Evolutionary conservation across 35 echinoderm and acorn worm species (phyloP).

Genomic region (Lytechinus pictus): DNA sequence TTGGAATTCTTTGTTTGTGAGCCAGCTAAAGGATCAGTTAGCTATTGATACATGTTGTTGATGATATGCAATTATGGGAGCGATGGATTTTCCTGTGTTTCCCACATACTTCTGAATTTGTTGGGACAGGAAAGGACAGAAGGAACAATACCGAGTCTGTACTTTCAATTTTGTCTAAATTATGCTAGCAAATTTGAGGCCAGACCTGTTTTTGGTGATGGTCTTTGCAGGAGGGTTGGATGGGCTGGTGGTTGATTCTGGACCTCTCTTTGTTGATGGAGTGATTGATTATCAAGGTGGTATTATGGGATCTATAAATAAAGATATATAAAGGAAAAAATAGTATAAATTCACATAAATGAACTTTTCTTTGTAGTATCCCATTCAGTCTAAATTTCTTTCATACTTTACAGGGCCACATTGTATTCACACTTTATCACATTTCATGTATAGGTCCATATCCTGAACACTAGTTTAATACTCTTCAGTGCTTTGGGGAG

Average conservation of each 20-base stretch:
- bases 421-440: too few species aligned
- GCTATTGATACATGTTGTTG: slow-evolving; percentile 4
- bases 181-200: background rate
- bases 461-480: too few species aligned
- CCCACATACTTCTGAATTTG: background rate
- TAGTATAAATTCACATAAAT: background rate
- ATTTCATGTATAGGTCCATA: too few species aligned
- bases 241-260: background rate
- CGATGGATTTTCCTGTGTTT: background rate
- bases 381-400: too few species aligned
- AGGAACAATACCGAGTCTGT: background rate
- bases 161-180: background rate
- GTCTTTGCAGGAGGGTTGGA: background rate
- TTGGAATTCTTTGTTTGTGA: background rate
- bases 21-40: background rate
- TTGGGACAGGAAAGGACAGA: background rate
- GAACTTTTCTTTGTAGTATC: background rate
- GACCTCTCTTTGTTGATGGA: background rate
- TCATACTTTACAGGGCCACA: too few species aligned
- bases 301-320: background rate
- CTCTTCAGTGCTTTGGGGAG: background rate
- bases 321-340: too few species aligned
- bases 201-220: background rate
- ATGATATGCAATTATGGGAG: background rate
- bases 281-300: background rate